Evolutionary conservation across 2,113 vertebrate species (phyloP).

Genomic region (Marcusenius ussheri): DNA sequence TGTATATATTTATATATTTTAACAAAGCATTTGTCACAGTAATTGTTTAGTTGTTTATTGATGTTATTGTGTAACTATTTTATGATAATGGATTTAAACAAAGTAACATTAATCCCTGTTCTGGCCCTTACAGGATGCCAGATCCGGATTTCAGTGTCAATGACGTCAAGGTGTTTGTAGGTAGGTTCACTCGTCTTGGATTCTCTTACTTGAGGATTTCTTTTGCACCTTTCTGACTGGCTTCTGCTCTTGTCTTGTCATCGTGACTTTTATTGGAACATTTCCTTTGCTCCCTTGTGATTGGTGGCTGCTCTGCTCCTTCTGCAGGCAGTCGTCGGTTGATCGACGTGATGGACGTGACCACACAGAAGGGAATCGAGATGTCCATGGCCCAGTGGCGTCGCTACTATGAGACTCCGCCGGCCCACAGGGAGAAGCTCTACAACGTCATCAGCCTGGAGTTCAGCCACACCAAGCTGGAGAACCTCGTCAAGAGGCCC

Average conservation of each 20-base stretch:
- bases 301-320: neutral
- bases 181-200: slow-evolving; percentile 55
- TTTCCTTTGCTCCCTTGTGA: neutral
- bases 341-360: slow-evolving; percentile 97
- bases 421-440: slow-evolving; percentile 86
- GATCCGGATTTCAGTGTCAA: slow-evolving; percentile 92
- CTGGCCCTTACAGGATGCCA: slow-evolving; percentile 76
- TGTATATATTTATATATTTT: neutral
- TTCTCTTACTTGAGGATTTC: neutral
- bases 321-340: slow-evolving; percentile 83
- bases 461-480: slow-evolving; percentile 84
- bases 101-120: neutral
- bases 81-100: neutral
- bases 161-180: slow-evolving; percentile 92
- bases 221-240: neutral
- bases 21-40: neutral
- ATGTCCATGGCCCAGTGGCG: slow-evolving; percentile 99
- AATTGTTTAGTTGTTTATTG: neutral
- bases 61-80: neutral
- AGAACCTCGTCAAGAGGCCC: slow-evolving; percentile 77
- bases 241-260: neutral
- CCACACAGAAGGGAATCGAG: slow-evolving; percentile 93
- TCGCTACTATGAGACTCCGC: slow-evolving; percentile 89
- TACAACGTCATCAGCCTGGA: slow-evolving; percentile 98
- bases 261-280: neutral